Evolutionary conservation across 1,140 invertebrate species (phyloP).

Genomic region (Trachymyrmex septentrionalis): DNA sequence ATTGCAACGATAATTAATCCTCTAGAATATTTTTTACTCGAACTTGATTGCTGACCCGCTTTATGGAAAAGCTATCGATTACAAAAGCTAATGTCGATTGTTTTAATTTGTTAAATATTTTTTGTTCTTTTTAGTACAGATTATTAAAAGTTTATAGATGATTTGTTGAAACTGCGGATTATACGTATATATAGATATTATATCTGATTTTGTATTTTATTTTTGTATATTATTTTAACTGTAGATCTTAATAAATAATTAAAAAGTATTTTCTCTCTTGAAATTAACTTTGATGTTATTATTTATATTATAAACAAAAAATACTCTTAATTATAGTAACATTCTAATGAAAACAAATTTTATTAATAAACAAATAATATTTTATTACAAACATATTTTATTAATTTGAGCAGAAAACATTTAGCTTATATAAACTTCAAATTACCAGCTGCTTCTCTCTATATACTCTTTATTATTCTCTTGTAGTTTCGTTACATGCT

Average conservation of each 20-base stretch:
- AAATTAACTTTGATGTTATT: constrained; percentile 4
- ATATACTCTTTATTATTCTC: not conserved
- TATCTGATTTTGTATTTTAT: too few relatives aligned
- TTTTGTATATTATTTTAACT: too few relatives aligned
- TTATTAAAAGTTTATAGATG: constrained; percentile 1
- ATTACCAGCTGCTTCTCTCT: not conserved
- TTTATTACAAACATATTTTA: not conserved
- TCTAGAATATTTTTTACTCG: not conserved
- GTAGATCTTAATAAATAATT: not conserved
- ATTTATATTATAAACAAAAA: not conserved
- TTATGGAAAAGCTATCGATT: not conserved
- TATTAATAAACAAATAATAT: not conserved
- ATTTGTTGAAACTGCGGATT: not conserved
- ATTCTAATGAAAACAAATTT: not conserved
- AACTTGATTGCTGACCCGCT: not conserved
- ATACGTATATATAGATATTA: too few relatives aligned
- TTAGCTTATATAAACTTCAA: not conserved
- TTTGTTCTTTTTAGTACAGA: not conserved
- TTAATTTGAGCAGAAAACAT: not conserved
- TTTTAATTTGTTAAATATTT: constrained; percentile 6
- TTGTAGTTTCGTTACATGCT: not conserved
- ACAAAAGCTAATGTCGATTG: not conserved
- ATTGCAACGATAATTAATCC: constrained; percentile 22
- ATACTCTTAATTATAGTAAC: not conserved
- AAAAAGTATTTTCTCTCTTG: not conserved